A percentile compares a stretch with the other conserved stretches of the same genome.
Evolutionary conservation across 2,888 invertebrate species (phyloP).

Genomic region (Chymomyza amoena): DNA sequence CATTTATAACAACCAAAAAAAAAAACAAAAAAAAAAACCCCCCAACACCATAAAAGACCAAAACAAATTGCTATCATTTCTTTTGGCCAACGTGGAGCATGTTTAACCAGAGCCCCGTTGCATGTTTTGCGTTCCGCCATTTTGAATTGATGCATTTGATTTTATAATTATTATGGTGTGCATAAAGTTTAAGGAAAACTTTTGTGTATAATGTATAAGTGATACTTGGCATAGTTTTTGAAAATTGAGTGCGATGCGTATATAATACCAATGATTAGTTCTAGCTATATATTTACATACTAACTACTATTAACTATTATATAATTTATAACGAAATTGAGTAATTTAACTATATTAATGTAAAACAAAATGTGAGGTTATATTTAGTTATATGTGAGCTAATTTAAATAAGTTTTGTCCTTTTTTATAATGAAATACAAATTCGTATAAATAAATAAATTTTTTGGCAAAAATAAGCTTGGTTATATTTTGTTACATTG

Average conservation of each 20-base stretch:
- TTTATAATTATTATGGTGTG: background rate
- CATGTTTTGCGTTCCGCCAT: conserved; percentile 36
- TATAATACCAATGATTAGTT: conserved; percentile 37
- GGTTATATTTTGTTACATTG: background rate
- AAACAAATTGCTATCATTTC: conserved; percentile 4
- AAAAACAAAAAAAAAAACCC: background rate
- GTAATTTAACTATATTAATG: background rate
- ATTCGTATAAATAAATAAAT: background rate
- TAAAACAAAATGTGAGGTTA: background rate
- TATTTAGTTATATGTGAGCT: too few species aligned
- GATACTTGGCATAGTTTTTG: conserved; percentile 61
- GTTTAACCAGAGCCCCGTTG: conserved; percentile 45
- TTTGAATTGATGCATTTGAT: background rate
- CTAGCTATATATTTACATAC: background rate
- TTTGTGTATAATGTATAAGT: conserved; percentile 39
- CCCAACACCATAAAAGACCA: background rate
- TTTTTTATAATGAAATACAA: background rate
- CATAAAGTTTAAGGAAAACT: background rate
- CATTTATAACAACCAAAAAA: conserved; percentile 1
- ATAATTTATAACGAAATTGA: background rate
- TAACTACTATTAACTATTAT: background rate
- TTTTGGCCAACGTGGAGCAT: conserved; percentile 40
- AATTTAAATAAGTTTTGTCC: background rate
- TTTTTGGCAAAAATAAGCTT: background rate
- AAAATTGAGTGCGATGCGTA: conserved; percentile 52